Base-by-base conservation (phyloP, 1,140 invertebrate genomes). In the roundworm (Caenorhabditis elegans) region DNA sequence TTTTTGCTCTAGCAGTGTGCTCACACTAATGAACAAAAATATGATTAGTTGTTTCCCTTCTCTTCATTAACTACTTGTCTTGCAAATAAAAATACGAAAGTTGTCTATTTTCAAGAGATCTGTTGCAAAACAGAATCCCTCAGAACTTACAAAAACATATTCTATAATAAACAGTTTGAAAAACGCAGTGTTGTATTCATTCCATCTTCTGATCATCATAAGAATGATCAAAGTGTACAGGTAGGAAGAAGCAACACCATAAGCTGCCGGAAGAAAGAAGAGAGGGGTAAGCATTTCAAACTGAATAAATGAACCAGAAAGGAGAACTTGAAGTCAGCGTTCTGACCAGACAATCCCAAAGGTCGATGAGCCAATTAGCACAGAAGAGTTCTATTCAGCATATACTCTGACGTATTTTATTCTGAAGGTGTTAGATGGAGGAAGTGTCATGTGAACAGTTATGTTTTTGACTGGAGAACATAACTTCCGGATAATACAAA, bases 261-360 rank as follows among this genome's bases (percentile, higher is more conserved):
- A 60, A 34, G 53, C 53, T 17, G 53, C 34, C 11, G 53, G 31
- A 60, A 60, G 4, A 17, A 60, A 22, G n/a, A 60, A 60, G 13
- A 31, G 53, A 17, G 34, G 11, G 0, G 53, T 60, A 3, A 60
- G 53, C 53, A 60, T 60, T 6, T 31, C 53, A 49, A 15, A 60
- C 31, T 31, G 53, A 55, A 13, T 17, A 31, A 55, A 31, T 60
- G 53, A 60, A 22, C 13, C 26, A 60, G 53, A 34, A 34, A 28
- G 53, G 34, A 55, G 53, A 31, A 15, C 28, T 55, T 19, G 0
- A 19, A 34, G 26, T 19, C 17, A 15, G 19, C 19, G 4, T 60
- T 60, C 53, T 60, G 53, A 60, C 53, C 53, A 60, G 53, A 60
- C 53, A 34, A 60, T 60, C 53, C 53, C 53, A 60, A 60, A 11